Conservation (phyloP, 1,140 invertebrate genomes). For the Aphelenchoides fujianensis region DNA sequence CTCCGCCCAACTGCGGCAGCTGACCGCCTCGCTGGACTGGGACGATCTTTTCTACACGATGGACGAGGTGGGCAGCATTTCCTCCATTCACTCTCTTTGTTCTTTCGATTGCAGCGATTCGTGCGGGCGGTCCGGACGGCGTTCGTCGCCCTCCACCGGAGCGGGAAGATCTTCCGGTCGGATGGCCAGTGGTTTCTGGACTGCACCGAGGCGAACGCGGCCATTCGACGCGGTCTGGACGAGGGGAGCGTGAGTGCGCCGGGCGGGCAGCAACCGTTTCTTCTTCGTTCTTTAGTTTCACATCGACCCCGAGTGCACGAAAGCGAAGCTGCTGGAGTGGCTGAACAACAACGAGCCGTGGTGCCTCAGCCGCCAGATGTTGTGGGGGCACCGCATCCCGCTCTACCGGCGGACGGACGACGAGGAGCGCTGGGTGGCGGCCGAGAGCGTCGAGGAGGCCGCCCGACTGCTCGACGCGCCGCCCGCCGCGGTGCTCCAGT, state of each 20-base stretch:
- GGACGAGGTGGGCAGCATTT: constrained; percentile 70
- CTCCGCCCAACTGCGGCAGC: constrained; percentile 39
- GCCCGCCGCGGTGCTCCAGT: constrained; percentile 63
- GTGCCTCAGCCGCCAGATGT: constrained; percentile 74
- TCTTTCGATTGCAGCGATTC: too few relatives aligned
- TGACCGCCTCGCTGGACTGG: constrained; percentile 93
- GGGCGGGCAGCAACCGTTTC: too few relatives aligned
- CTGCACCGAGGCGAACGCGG: not conserved
- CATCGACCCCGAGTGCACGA: constrained; percentile 84
- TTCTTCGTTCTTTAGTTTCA: constrained; percentile 75
- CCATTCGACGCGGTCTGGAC: not conserved
- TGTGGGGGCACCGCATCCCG: constrained; percentile 98
- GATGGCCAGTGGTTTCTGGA: constrained; percentile 6
- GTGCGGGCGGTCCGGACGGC: constrained; percentile 53
- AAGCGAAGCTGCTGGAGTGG: constrained; percentile 90
- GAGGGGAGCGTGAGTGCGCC: not conserved
- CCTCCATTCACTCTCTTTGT: constrained; percentile 23
- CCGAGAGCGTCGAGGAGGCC: constrained; percentile 31
- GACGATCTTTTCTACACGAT: constrained; percentile 82
- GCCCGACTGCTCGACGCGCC: constrained; percentile 19
- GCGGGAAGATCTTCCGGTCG: constrained; percentile 23
- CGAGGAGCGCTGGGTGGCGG: constrained; percentile 40
- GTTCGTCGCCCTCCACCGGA: constrained; percentile 51
- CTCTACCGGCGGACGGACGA: constrained; percentile 71
- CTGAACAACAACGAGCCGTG: constrained; percentile 76